phyloP scores from a whole-genome alignment of 2,888 invertebrate species.

The Mythimna impura region DNA sequence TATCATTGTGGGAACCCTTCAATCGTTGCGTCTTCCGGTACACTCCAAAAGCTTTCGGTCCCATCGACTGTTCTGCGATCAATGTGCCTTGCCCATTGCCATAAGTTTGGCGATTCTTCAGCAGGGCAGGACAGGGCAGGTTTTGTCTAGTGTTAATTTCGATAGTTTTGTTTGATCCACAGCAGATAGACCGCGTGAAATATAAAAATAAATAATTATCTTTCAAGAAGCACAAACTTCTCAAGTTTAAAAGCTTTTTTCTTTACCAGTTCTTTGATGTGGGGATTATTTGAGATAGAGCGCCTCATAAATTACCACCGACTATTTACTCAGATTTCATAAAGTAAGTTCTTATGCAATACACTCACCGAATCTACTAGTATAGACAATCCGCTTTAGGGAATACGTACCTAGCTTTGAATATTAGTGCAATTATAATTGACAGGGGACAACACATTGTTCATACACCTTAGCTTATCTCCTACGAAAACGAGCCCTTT shows the following conservation, averaged over 20 bases:
- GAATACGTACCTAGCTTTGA: neutral
- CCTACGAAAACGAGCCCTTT: neutral
- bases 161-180: constrained; percentile 35
- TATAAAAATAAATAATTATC: constrained; percentile 45
- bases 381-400: neutral
- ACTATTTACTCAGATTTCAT: neutral
- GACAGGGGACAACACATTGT: neutral
- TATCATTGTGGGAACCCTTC: no score
- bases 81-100: no score
- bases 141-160: constrained; percentile 10
- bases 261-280: constrained; percentile 41
- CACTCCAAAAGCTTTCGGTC: no score
- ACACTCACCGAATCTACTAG: neutral
- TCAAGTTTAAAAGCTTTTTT: constrained; percentile 42
- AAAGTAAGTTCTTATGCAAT: neutral
- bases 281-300: constrained; percentile 10
- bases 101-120: no score
- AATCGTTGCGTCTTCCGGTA: no score
- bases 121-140: neutral
- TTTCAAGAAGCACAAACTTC: constrained; percentile 21
- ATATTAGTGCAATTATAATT: neutral
- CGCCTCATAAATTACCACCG: constrained; percentile 14
- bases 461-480: neutral
- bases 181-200: constrained; percentile 6
- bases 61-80: no score